These are phyloP conservation scores for Esox niger DNA, from an alignment of 2,113 vertebrate genomes.

Conservation along the genomic window DNA sequence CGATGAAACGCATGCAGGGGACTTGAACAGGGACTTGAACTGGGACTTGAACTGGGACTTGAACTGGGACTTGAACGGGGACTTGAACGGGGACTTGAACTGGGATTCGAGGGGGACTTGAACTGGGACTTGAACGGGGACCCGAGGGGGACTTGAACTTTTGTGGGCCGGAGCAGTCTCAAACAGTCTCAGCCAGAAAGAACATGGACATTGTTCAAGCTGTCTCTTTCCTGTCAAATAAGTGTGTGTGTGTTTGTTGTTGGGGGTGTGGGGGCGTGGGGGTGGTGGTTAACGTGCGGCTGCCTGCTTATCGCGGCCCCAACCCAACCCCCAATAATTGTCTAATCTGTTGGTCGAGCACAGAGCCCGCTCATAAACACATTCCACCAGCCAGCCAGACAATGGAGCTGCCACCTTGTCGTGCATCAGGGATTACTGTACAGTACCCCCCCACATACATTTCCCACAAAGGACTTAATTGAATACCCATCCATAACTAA, in stretches of 20 bases:
- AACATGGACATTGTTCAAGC: conserved; percentile 71
- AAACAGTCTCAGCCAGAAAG: conserved; percentile 62
- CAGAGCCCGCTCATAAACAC: conserved; percentile 70
- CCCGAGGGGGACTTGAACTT: too few species aligned
- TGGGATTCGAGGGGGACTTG: too few species aligned
- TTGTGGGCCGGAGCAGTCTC: conserved; percentile 69
- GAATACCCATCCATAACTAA: conserved; percentile 70
- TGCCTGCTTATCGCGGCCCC: conserved; percentile 70
- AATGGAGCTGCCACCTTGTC: conserved; percentile 73
- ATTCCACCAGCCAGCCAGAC: conserved; percentile 72
- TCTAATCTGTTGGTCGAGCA: conserved; percentile 75
- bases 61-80: too few species aligned
- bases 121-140: conserved; percentile 49
- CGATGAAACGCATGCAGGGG: too few species aligned
- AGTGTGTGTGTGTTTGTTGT: too few species aligned
- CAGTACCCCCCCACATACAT: conserved; percentile 64
- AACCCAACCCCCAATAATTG: conserved; percentile 65
- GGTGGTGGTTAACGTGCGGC: conserved; percentile 62
- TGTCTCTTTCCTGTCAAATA: conserved; percentile 39
- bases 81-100: too few species aligned
- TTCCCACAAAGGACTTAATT: conserved; percentile 72
- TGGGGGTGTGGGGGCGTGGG: conserved; percentile 48
- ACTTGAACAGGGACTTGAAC: too few species aligned
- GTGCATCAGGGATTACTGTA: conserved; percentile 74
- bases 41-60: too few species aligned